A percentile compares a stretch with the other conserved stretches of the same genome.
Evolutionary conservation across 2,888 invertebrate genomes (phyloP).

Genomic region (Pseudococcus longispinus): DNA sequence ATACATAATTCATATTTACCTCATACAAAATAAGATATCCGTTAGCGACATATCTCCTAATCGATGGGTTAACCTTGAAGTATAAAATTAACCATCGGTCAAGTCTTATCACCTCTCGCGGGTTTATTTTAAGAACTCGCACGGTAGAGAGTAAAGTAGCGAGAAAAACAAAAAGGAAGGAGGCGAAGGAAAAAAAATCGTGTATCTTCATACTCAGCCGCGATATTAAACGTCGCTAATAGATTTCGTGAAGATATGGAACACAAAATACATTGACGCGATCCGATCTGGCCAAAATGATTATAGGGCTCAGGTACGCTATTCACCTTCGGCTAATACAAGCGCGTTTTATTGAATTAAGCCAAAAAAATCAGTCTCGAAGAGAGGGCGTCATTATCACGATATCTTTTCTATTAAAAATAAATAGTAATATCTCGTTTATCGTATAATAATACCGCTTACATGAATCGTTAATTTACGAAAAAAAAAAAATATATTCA

Average conservation of each 20-base stretch:
- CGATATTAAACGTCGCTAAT: neutral
- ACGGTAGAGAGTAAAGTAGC: neutral
- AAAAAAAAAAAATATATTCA: neutral
- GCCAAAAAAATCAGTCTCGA: conserved; percentile 15
- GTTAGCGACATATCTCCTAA: neutral
- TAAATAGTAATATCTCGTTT: conserved; percentile 37
- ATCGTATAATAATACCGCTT: neutral
- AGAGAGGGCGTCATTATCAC: conserved; percentile 37
- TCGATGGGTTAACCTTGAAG: neutral
- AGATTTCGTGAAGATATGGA: neutral
- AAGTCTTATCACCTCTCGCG: neutral
- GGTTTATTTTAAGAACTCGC: neutral
- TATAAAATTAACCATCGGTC: neutral
- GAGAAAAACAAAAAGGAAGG: neutral
- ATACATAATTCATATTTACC: neutral
- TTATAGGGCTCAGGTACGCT: neutral
- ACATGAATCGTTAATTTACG: conserved; percentile 16
- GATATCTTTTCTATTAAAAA: conserved; percentile 40
- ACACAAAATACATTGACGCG: neutral
- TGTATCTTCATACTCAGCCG: neutral
- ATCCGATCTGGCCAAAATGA: neutral
- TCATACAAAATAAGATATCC: neutral
- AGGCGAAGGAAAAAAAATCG: neutral
- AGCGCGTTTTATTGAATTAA: conserved; percentile 28
- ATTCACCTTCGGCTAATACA: neutral